A percentile compares a stretch with the other conserved stretches of the same genome.
Evolutionary conservation across 2,888 invertebrate species (phyloP).

Genomic region (Diabrotica balteata): DNA sequence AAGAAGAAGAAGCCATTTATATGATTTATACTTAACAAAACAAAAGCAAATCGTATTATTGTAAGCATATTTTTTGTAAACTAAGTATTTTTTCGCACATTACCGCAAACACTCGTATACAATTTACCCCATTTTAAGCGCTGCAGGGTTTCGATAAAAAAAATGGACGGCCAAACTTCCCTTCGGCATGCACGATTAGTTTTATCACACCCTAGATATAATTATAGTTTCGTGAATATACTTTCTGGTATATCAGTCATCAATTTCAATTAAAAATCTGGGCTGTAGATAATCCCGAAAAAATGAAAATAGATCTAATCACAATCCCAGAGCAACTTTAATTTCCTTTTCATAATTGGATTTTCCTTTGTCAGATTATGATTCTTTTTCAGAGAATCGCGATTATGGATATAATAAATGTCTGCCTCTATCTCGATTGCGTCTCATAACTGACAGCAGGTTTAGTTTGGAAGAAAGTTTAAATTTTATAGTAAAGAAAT

Average conservation of each 20-base stretch:
- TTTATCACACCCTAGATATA: constrained; percentile 1
- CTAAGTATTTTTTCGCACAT: too few species aligned
- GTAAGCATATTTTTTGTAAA: too few species aligned
- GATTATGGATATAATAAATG: constrained; percentile 33
- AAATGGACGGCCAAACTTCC: background rate
- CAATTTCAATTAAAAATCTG: constrained; percentile 30
- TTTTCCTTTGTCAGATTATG: constrained; percentile 37
- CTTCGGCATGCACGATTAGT: too few species aligned
- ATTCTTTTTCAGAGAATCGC: constrained; percentile 32
- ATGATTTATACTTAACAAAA: too few species aligned
- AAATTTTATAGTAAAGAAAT: background rate
- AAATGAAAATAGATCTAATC: constrained; percentile 39
- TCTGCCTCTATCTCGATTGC: background rate
- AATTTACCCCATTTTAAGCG: too few species aligned
- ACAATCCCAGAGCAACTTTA: constrained; percentile 36
- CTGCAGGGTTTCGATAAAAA: background rate
- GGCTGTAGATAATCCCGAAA: constrained; percentile 25
- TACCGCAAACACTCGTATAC: too few species aligned
- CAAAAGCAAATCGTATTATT: too few species aligned
- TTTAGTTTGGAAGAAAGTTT: too few species aligned
- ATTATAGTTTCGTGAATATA: constrained; percentile 16
- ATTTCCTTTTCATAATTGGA: constrained; percentile 41
- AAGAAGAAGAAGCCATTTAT: too few species aligned
- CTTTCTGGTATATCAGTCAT: constrained; percentile 18
- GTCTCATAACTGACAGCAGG: too few species aligned